Percentiles rank a stretch among this genome's conserved stretches.
Evolutionary conservation across 2,113 vertebrate genomes (phyloP).

Genomic region (Pteruthius melanotis): DNA sequence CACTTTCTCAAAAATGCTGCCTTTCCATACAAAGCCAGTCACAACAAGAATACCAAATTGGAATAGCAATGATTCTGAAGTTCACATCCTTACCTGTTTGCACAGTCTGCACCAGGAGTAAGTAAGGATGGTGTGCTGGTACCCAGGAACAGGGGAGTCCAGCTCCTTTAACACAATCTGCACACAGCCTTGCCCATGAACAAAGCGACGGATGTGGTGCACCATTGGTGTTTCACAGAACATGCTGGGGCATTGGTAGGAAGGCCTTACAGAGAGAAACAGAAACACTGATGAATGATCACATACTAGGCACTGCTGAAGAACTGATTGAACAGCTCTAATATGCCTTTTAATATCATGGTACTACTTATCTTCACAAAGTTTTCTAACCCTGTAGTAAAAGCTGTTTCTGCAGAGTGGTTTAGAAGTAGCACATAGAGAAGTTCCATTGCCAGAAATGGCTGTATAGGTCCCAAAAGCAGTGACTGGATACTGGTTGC

Average conservation of each 20-base stretch:
- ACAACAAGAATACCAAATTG: not conserved
- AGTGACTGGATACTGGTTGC: not conserved
- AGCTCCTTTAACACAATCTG: conserved; percentile 97
- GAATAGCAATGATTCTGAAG: not conserved
- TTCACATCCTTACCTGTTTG: conserved; percentile 83
- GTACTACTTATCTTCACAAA: not conserved
- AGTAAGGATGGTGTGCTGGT: conserved; percentile 97
- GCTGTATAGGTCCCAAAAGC: not conserved
- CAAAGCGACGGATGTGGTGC: conserved; percentile 94
- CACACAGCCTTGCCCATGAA: conserved; percentile 95
- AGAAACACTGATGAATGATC: not conserved
- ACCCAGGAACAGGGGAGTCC: conserved; percentile 95
- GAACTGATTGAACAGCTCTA: not conserved
- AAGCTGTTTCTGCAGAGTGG: not conserved
- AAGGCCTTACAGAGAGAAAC: conserved; percentile 76
- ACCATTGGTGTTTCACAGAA: conserved; percentile 99
- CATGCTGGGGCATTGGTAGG: conserved; percentile 96
- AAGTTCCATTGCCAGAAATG: not conserved
- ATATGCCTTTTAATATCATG: not conserved
- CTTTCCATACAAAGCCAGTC: not conserved
- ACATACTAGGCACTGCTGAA: not conserved
- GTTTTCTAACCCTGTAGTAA: not conserved
- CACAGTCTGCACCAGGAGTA: conserved; percentile 98
- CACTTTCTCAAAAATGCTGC: not conserved
- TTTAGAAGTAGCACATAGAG: accelerated